Evolutionary conservation across 2,797 vertebrate species (phyloP).

Genomic region (Sylvilagus floridanus): DNA sequence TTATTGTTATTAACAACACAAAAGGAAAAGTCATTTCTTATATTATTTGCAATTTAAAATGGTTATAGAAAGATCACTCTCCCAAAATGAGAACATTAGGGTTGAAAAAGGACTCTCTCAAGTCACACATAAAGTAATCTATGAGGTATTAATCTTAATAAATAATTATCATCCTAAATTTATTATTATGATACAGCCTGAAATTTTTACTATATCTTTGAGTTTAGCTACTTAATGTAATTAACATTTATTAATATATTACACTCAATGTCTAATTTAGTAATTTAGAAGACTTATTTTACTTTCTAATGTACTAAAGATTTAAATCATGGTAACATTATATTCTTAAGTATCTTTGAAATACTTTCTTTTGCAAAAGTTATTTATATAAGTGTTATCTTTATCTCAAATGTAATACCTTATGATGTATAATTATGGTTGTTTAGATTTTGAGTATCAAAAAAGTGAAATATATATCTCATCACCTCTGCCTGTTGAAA

Average conservation of each 20-base stretch:
- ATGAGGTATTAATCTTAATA: not conserved
- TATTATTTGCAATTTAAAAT: not conserved
- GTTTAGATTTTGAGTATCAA: slow-evolving; percentile 62
- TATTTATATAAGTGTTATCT: not conserved
- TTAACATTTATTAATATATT: slow-evolving; percentile 4
- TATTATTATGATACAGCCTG: not conserved
- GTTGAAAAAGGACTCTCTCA: not conserved
- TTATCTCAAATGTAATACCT: not conserved
- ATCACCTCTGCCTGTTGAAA: slow-evolving; percentile 63
- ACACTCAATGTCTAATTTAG: not conserved
- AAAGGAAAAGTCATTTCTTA: not conserved
- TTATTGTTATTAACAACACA: not conserved
- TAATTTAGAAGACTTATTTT: not conserved
- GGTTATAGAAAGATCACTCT: not conserved
- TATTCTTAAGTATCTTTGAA: not conserved
- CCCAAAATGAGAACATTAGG: rapidly evolving
- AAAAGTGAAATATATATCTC: slow-evolving; percentile 68
- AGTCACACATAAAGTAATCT: not conserved
- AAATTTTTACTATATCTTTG: not conserved
- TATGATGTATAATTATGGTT: slow-evolving; percentile 9
- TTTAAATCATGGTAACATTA: not conserved
- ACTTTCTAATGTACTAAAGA: not conserved
- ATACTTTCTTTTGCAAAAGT: not conserved
- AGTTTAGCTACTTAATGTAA: slow-evolving; percentile 14
- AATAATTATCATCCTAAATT: not conserved